These are phyloP conservation scores for Neoarius graeffei DNA, from an alignment of 2,113 vertebrate genomes.

Conservation along the genomic window DNA sequence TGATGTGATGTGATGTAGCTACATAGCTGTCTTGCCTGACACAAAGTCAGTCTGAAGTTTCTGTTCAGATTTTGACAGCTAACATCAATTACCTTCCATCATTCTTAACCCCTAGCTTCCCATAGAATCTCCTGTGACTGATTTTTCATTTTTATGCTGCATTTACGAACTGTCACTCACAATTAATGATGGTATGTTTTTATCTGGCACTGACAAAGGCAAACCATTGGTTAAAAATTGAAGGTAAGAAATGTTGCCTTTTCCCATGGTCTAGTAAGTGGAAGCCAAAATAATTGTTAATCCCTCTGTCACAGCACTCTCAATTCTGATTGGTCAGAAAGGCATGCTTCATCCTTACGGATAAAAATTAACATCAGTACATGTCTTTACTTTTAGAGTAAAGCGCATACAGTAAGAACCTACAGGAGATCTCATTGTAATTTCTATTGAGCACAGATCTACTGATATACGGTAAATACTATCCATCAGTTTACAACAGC, in stretches of 20 bases:
- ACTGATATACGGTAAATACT: too few species aligned
- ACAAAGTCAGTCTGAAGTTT: conserved; percentile 10
- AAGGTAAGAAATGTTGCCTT: not conserved
- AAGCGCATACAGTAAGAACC: too few species aligned
- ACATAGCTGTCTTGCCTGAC: not conserved
- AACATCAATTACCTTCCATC: not conserved
- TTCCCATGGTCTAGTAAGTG: not conserved
- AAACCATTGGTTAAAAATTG: not conserved
- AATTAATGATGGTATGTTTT: conserved; percentile 1
- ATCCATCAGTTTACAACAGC: too few species aligned
- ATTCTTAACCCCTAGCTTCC: not conserved
- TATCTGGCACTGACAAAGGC: not conserved
- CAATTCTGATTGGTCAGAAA: not conserved
- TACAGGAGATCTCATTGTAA: too few species aligned
- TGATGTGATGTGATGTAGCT: not conserved
- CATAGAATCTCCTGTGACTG: not conserved
- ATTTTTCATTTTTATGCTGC: not conserved
- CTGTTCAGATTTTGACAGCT: conserved; percentile 4
- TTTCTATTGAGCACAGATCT: too few species aligned
- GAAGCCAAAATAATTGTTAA: not conserved
- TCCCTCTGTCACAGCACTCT: not conserved
- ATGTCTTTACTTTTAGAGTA: too few species aligned
- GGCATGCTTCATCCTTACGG: not conserved
- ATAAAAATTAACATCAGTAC: too few species aligned
- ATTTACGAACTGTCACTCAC: not conserved